Conservation (phyloP, 2,113 vertebrate genomes). For the Sturnus vulgaris region DNA sequence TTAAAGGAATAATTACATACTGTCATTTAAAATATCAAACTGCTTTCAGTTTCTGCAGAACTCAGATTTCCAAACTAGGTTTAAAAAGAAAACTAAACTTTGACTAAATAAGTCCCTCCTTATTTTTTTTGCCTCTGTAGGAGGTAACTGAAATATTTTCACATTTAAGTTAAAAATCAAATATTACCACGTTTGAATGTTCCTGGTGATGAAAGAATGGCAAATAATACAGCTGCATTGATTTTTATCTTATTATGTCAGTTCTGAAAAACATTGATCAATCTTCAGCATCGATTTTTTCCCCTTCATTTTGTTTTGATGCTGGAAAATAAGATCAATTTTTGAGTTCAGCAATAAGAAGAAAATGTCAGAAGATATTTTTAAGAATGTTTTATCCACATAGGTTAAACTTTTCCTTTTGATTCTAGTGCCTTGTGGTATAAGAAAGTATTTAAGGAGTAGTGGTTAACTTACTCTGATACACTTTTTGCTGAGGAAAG, state of each 20-base stretch:
- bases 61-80: background rate
- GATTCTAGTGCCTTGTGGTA: background rate
- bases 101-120: background rate
- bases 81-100: constrained; percentile 2
- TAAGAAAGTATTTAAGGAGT: background rate
- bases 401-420: background rate
- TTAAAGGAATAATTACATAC: constrained; percentile 28
- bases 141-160: background rate
- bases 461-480: background rate
- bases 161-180: constrained; percentile 28
- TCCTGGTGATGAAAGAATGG: constrained; percentile 5
- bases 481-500: background rate
- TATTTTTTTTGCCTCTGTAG: background rate
- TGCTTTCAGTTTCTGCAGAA: background rate
- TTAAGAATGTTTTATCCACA: background rate
- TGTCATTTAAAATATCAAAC: background rate
- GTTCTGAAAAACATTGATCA: constrained; percentile 53
- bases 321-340: constrained; percentile 55
- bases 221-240: constrained; percentile 31
- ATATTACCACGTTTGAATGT: constrained; percentile 29
- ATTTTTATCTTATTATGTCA: constrained; percentile 61
- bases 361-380: constrained; percentile 53
- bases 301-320: constrained; percentile 42
- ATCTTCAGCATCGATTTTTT: constrained; percentile 48
- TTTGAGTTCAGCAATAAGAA: constrained; percentile 36